Base-by-base conservation (phyloP, 35 echinoderm and acorn worm genomes). In the Holothuria glaberrima region DNA sequence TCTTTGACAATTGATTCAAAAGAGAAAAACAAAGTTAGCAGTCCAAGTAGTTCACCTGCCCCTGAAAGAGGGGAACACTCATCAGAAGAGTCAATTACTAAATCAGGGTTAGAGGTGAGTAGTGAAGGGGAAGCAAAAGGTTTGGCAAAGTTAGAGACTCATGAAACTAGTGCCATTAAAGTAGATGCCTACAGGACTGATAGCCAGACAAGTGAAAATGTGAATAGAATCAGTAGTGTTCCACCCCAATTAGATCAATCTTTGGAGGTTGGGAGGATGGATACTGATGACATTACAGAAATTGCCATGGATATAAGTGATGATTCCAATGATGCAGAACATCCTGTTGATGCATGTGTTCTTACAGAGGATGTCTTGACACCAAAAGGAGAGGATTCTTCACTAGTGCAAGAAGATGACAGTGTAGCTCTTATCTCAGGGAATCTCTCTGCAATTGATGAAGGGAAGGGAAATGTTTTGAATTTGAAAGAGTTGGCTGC, bases 291-390 rank as follows among this genome's bases (percentile, higher is more conserved):
- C 28, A 63, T 61, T 24, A 84, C 80, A n/a, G 80, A 84, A 57
- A 21, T 84, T 30, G 80, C 30, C 22, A 84, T 84, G 80, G 80
- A 84, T 36, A 84, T 84, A 26, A 84, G 80, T 36, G 80, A 84
- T 84, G 80, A 84, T n/a, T 84, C 80, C 28, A 84, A 18, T 60
- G 80, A 63, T 84, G 59, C 27, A 21, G 10, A 54, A 54, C 0
- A 12, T 54, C 16, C 50, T 54, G 50, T 54, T 12, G 50, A 54
- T 14, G 10, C 50, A 54, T 54, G 3, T 12, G 80, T 84, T 13
- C 21, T 10, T 20, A 30, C 56, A 61, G 80, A 61, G 56, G 80
- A 61, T 69, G 33, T 30, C 5, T 16, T 19, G 27, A 2, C 29
- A 36, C 4, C 26, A 25, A 33, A 69, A 69, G 25, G 22, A 5